Evolutionary conservation across 2,797 vertebrate species (phyloP), one percentile per base, ranked within the genome.

Genomic region (Pterois miles): DNA sequence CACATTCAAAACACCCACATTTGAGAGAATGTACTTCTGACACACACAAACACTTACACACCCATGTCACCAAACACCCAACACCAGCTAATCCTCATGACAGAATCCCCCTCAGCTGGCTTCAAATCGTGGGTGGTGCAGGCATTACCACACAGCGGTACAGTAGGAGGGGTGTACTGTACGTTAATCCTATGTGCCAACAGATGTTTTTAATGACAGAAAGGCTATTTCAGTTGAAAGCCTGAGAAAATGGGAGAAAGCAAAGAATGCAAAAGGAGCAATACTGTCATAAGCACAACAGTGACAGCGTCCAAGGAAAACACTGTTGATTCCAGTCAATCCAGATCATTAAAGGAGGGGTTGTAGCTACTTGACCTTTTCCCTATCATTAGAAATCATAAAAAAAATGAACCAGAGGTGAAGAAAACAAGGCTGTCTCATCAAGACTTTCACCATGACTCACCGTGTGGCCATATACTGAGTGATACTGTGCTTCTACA

Each of bases 161-260:
- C 90, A 90, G 87, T 84, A 91, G 86, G 87, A 88, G 81, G 84
- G 82, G 81, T 82, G 77, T 57, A 80, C 82, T 87, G 86, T 90
- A 87, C 66, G 82, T 77, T 50, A 72, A 78, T 50, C 29, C 40
- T n/a, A 43, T 12, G 54, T 76, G 71, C 65, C 71, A 84, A 85
- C 92, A 92, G 57, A 80, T 93, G 93, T 81, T 90, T 91, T 85
- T 82, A 83, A 92, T 91, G 74, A 88, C 50, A 72, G 57, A 50
- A 75, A 52, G 54, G 65, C 82, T 84, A 77, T 80, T 86, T 86
- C 71, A 82, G 84, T 74, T 83, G 54, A 84, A 70, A 80, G 62
- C 58, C 56, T 77, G 78, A 72, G 74, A 78, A 83, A 82, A 70
- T 3, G 20, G 34, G 65, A 80, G 50, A 65, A 72, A 76, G 54